These are phyloP conservation scores for Schizotus pectinicornis DNA, from an alignment of 2,888 invertebrate species.

Conservation along the genomic window DNA sequence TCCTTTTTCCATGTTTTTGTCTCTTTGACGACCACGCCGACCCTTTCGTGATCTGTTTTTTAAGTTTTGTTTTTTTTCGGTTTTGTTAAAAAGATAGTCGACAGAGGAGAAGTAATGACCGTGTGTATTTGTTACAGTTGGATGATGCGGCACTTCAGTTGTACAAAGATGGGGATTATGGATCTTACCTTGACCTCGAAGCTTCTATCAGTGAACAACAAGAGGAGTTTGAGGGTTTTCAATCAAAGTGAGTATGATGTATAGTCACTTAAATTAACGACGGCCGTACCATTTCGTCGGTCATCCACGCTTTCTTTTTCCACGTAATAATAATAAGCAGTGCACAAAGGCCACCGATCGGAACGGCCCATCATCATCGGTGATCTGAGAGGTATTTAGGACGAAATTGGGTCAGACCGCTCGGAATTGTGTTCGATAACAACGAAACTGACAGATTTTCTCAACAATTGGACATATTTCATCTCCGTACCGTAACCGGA, in stretches of 20 bases:
- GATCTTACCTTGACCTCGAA: slow-evolving; percentile 96
- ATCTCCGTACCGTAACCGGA: too few species aligned
- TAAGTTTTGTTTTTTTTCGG: slow-evolving; percentile 2
- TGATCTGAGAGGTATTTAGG: too few species aligned
- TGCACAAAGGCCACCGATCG: too few species aligned
- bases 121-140: slow-evolving; percentile 73
- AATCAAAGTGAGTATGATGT: slow-evolving; percentile 78
- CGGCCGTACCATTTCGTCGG: slow-evolving; percentile 8
- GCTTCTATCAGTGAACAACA: slow-evolving; percentile 95
- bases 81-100: slow-evolving; percentile 8
- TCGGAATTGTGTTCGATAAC: too few species aligned
- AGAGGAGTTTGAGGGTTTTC: slow-evolving; percentile 96
- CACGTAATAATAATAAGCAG: too few species aligned
- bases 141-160: slow-evolving; percentile 97
- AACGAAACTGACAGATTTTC: too few species aligned
- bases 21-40: too few species aligned
- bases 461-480: too few species aligned
- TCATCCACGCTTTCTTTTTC: too few species aligned
- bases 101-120: slow-evolving; percentile 17
- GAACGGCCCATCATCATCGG: too few species aligned
- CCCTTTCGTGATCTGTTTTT: neutral
- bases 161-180: slow-evolving; percentile 96
- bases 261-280: slow-evolving; percentile 19
- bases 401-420: too few species aligned
- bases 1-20: too few species aligned